These are phyloP conservation scores for Tichodroma muraria DNA, from an alignment of 2,113 vertebrate genomes.

Conservation along the genomic window DNA sequence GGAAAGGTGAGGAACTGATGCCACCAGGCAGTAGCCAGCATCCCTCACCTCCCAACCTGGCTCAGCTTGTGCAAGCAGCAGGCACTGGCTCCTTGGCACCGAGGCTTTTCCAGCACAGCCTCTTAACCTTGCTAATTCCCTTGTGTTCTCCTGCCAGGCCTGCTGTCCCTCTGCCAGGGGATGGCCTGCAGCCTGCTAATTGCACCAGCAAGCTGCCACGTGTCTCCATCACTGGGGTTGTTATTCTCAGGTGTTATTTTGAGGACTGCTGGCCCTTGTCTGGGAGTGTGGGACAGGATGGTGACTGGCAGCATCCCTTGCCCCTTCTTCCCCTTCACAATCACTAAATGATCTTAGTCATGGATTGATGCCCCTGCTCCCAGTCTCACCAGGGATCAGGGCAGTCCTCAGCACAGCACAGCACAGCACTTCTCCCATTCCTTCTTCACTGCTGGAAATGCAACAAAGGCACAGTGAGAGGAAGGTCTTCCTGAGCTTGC, in stretches of 20 bases:
- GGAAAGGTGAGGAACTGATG: neutral
- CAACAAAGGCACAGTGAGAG: neutral
- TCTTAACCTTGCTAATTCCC: neutral
- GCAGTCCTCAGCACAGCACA: neutral
- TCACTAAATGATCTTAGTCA: neutral
- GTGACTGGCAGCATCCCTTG: neutral
- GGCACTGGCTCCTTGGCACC: neutral
- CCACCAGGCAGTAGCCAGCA: neutral
- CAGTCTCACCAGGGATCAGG: neutral
- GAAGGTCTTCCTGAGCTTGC: neutral
- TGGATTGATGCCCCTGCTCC: neutral
- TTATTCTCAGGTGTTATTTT: neutral
- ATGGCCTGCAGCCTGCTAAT: neutral
- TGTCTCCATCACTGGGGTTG: neutral
- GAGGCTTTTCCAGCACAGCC: neutral
- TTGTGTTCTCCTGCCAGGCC: neutral
- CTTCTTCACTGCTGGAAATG: neutral
- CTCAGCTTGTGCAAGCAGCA: neutral
- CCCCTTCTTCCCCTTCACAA: neutral
- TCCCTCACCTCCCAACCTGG: neutral
- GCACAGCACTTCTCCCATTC: rapidly evolving
- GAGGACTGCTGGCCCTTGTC: neutral
- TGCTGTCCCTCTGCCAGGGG: neutral
- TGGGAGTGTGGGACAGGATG: rapidly evolving
- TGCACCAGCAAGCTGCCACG: neutral